Evolutionary conservation across 1,140 invertebrate genomes (phyloP).

Genomic region (Drosophila albomicans): DNA sequence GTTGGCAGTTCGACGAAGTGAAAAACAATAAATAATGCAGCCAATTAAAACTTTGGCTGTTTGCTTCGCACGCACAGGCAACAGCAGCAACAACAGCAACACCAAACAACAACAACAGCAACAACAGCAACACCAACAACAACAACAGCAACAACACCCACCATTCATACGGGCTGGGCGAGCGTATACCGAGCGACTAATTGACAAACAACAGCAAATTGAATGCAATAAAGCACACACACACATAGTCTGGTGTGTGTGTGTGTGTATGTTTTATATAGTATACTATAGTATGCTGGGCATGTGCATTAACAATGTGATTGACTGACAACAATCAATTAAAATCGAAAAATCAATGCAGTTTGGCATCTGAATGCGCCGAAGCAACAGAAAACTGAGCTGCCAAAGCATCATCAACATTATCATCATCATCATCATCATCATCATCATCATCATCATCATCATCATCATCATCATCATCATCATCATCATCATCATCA

Average conservation of each 20-base stretch:
- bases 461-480: background rate
- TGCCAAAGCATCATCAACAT: background rate
- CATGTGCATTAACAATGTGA: constrained; percentile 73
- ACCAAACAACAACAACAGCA: constrained; percentile 32
- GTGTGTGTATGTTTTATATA: constrained; percentile 17
- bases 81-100: constrained; percentile 32
- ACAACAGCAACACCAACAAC: constrained; percentile 28
- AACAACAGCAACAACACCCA: constrained; percentile 32
- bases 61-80: constrained; percentile 54
- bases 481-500: background rate
- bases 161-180: constrained; percentile 5
- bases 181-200: constrained; percentile 56
- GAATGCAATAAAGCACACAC: constrained; percentile 74
- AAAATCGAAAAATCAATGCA: constrained; percentile 71
- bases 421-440: background rate
- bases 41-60: constrained; percentile 81
- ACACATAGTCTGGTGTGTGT: constrained; percentile 1
- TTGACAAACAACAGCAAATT: constrained; percentile 82
- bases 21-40: constrained; percentile 83
- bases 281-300: constrained; percentile 62
- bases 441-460: background rate
- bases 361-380: constrained; percentile 53
- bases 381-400: constrained; percentile 37
- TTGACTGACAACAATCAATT: constrained; percentile 82
- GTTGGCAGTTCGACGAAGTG: constrained; percentile 71